Percentiles rank a stretch among this genome's conserved stretches.
Conservation (phyloP, 2,797 vertebrate species). For the Lutjanus campechanus region DNA sequence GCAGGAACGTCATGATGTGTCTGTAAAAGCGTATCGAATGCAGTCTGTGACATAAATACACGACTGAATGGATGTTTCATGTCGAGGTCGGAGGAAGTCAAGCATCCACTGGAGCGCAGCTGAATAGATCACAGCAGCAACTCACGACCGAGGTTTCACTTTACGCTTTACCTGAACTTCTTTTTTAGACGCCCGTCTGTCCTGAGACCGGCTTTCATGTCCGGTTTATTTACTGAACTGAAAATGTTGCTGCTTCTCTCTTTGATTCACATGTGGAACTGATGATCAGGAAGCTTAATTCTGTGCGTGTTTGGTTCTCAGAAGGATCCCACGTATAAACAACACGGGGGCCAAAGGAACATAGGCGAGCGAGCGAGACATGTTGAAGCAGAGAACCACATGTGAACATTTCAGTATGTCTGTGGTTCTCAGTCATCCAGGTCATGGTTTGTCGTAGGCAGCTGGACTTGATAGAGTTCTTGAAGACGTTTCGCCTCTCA, state of each 20-base stretch:
- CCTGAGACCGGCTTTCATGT: constrained; percentile 25
- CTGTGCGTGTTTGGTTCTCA: constrained; percentile 33
- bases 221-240: constrained; percentile 45
- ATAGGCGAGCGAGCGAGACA: background rate
- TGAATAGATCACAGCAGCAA: background rate
- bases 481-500: too few species aligned
- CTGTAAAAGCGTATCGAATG: background rate
- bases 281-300: constrained; percentile 23
- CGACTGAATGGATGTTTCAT: background rate
- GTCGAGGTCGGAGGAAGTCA: constrained; percentile 5
- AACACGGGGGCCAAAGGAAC: constrained; percentile 13
- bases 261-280: constrained; percentile 56
- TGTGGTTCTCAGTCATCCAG: too few species aligned
- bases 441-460: too few species aligned
- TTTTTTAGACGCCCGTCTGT: background rate
- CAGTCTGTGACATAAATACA: background rate
- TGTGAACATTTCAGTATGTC: background rate
- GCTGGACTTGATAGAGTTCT: too few species aligned
- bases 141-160: constrained; percentile 8
- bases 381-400: background rate
- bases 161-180: background rate
- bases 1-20: background rate
- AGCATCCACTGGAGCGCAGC: background rate
- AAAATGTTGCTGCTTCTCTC: constrained; percentile 21
- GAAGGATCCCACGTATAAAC: constrained; percentile 18